phyloP scores from a whole-genome alignment of 2,797 vertebrate genomes.

The Alectoris magna region DNA sequence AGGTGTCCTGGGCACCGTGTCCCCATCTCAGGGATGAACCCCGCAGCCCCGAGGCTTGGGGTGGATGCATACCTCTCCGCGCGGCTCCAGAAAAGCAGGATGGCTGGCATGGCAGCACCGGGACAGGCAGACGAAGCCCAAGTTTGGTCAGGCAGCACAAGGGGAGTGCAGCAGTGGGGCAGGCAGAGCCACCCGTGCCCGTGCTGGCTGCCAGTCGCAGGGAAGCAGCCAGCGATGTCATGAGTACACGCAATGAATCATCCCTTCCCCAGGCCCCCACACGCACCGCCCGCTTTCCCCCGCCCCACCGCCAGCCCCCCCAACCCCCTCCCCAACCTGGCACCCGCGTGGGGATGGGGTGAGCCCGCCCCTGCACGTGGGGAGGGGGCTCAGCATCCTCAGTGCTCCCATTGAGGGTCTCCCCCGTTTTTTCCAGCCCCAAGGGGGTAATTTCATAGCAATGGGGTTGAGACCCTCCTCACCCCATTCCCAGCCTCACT shows the following conservation, averaged over 20 bases:
- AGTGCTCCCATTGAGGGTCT: not conserved
- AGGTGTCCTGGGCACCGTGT: not conserved
- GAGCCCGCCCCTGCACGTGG: constrained; percentile 11
- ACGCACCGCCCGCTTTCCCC: not conserved
- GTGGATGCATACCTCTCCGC: constrained; percentile 62
- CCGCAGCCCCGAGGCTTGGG: not conserved
- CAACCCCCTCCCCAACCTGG: not conserved
- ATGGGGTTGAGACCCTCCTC: not conserved
- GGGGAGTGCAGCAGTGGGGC: constrained; percentile 3
- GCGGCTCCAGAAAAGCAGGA: constrained; percentile 76
- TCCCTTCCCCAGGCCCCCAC: constrained; percentile 59
- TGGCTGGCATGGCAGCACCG: constrained; percentile 54
- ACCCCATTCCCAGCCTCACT: not conserved
- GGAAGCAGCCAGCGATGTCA: constrained; percentile 62
- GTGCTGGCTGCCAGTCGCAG: constrained; percentile 52
- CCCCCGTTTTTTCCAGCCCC: not conserved
- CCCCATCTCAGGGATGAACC: not conserved
- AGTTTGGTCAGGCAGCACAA: not conserved
- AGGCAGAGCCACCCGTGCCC: constrained; percentile 39
- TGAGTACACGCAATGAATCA: constrained; percentile 65
- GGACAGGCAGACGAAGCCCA: not conserved
- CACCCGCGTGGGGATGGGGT: constrained; percentile 54
- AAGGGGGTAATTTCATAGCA: not conserved
- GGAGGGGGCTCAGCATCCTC: not conserved
- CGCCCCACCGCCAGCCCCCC: constrained; percentile 20